Percentiles rank a stretch among this genome's conserved stretches.
Conservation (phyloP, 1,140 invertebrate genomes). For the Teleopsis dalmanni region DNA sequence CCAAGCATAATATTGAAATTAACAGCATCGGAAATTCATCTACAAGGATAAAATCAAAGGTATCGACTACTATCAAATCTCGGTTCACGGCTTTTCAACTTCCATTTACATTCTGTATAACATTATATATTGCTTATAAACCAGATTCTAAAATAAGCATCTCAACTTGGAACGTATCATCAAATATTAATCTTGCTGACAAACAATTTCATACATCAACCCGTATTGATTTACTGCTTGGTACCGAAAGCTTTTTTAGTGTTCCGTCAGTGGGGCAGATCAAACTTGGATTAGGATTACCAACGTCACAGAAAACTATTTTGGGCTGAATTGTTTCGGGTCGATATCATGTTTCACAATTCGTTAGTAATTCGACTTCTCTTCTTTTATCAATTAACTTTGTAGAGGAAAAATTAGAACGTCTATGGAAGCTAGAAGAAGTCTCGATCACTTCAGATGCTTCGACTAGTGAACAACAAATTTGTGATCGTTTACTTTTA, state of each 20-base stretch:
- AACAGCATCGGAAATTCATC: not conserved
- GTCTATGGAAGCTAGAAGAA: constrained; percentile 21
- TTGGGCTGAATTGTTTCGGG: constrained; percentile 19
- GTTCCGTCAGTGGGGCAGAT: constrained; percentile 19
- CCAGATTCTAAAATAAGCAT: not conserved
- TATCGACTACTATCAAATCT: not conserved
- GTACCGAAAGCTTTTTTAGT: constrained; percentile 21
- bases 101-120: constrained; percentile 1
- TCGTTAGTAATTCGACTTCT: no score
- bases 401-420: constrained; percentile 10
- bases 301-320: no score
- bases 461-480: constrained; percentile 14
- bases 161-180: no score
- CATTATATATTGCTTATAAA: constrained; percentile 1
- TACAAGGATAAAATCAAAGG: not conserved
- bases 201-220: constrained; percentile 21
- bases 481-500: no score
- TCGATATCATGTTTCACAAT: not conserved
- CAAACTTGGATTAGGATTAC: no score
- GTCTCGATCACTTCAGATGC: not conserved
- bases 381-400: not conserved
- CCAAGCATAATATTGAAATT: not conserved
- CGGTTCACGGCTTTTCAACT: not conserved
- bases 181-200: no score
- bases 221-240: constrained; percentile 24